Conservation (phyloP, 2,888 invertebrate species). For the Archips xylosteana region DNA sequence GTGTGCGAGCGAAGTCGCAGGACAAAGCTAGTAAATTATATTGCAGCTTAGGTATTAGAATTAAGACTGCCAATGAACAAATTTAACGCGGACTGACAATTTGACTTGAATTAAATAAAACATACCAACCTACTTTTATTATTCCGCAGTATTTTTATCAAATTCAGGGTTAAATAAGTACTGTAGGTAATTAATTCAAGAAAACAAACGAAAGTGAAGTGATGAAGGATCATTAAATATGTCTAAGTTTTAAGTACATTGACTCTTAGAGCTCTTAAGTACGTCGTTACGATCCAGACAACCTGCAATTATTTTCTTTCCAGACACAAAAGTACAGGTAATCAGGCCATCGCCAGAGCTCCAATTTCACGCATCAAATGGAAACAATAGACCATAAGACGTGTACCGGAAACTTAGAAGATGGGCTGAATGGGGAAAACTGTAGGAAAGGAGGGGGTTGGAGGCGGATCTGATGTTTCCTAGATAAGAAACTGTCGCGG, state of each 20-base stretch:
- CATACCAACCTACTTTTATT: too few relatives aligned
- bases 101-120: too few relatives aligned
- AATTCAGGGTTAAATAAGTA: too few relatives aligned
- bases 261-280: background rate
- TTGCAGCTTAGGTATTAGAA: too few relatives aligned
- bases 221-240: background rate
- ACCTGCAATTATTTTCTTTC: conserved; percentile 20
- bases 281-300: background rate
- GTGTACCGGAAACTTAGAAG: conserved; percentile 37
- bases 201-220: too few relatives aligned
- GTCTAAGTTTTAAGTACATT: background rate
- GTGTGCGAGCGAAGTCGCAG: too few relatives aligned
- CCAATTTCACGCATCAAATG: conserved; percentile 40
- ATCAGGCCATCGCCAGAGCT: conserved; percentile 23
- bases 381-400: conserved; percentile 40
- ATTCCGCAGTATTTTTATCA: too few relatives aligned
- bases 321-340: conserved; percentile 35
- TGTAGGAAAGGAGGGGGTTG: background rate
- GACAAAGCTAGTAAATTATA: too few relatives aligned
- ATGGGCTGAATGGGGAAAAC: conserved; percentile 1
- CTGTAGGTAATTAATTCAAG: too few relatives aligned
- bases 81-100: too few relatives aligned
- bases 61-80: too few relatives aligned
- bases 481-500: conserved; percentile 10
- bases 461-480: conserved; percentile 10